Evolutionary conservation across 2,888 invertebrate species (phyloP).

Genomic region (Prenolepis imparis): DNA sequence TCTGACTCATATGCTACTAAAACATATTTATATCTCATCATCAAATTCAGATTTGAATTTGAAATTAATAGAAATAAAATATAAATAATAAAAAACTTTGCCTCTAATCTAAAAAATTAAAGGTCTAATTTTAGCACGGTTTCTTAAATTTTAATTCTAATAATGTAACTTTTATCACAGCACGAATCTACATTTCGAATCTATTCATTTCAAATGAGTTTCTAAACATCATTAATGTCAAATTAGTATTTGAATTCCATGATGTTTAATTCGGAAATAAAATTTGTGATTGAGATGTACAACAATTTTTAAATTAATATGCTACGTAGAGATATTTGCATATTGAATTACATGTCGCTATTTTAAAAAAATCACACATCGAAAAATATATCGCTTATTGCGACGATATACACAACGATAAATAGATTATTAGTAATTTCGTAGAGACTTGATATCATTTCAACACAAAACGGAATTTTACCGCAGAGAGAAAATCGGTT

Average conservation of each 20-base stretch:
- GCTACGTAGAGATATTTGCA: not conserved
- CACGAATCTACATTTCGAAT: too few species aligned
- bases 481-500: not conserved
- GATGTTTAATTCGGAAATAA: not conserved
- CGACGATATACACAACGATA: too few species aligned
- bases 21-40: too few species aligned
- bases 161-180: conserved; percentile 1
- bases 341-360: not conserved
- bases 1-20: too few species aligned
- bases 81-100: not conserved
- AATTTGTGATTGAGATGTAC: not conserved
- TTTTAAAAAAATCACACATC: not conserved
- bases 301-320: not conserved
- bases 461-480: not conserved
- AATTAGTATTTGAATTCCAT: not conserved
- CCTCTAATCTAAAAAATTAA: not conserved
- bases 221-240: too few species aligned
- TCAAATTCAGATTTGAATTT: too few species aligned
- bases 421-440: not conserved
- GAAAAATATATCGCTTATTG: not conserved
- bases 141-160: not conserved
- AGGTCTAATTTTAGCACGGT: not conserved
- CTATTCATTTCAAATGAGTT: too few species aligned
- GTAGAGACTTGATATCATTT: not conserved
- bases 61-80: not conserved